Base-by-base conservation (phyloP, 2,113 vertebrate genomes). In the Leptobrachium leishanense region DNA sequence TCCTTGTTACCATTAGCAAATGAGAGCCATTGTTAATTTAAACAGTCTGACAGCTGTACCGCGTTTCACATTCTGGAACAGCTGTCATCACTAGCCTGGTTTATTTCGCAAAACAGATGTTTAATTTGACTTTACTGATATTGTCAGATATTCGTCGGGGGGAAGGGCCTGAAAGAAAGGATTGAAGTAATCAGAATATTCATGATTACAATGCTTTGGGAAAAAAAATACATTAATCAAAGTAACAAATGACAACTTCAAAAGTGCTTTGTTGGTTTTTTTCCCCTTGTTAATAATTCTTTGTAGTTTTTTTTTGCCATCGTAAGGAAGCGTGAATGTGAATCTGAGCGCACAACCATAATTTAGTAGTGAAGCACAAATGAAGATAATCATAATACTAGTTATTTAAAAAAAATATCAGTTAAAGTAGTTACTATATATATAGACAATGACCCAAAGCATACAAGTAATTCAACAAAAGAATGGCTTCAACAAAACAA, bases 21-120 rank as follows among this genome's bases (percentile, higher is more conserved):
- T 89, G 85, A 85, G 89, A 89, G 88, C 88, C 76, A 85, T 83
- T 87, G 85, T 89, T 91, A 89, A 89, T 90, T 91, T 89, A 83
- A 82, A n/a, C n/a, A 85, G 75, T 83, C 82, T 0, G 31, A 85
- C 90, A 92, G 89, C 89, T 92, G 90, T 83, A 86, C 80, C 82
- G 73, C 88, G 85, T 90, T 89, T 89, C 78, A 85, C 84, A 81
- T 89, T 88, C 5, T 0, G 81, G 82, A 86, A 82, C 90, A 92
- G 90, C 91, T 92, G 89, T 88, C 90, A 88, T 82, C 69, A 82
- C 82, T 76, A 79, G 80, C 85, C 82, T 15, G 71, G 85, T 86
- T 91, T 92, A 83, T 89, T 92, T 89, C 88, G 85, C 81, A 91
- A n/a, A 91, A 87, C 91, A 93, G 90, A 92, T 93, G 91, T 90